These are phyloP conservation scores for Crepidodera aurea DNA, from an alignment of 2,888 invertebrate genomes.

Conservation along the genomic window DNA sequence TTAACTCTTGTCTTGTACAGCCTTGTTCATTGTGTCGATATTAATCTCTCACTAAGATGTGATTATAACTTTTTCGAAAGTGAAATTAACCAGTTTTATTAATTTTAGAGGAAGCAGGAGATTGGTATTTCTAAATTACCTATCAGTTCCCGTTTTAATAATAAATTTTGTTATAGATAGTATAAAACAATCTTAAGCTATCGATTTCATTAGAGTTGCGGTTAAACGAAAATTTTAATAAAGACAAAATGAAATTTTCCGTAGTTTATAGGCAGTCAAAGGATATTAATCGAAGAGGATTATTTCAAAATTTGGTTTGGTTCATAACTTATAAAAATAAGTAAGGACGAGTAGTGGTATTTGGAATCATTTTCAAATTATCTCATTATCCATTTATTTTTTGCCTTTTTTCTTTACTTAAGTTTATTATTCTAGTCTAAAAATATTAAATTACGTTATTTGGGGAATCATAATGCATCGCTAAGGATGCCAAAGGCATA, in stretches of 20 bases:
- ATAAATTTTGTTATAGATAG: slow-evolving; percentile 6
- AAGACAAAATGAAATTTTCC: slow-evolving; percentile 6
- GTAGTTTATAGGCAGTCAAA: not conserved
- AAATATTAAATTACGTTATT: no score
- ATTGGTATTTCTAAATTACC: slow-evolving; percentile 3
- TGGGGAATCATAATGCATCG: no score
- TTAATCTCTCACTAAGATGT: not conserved
- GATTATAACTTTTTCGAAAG: slow-evolving; percentile 10
- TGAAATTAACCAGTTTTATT: slow-evolving; percentile 13
- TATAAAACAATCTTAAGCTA: slow-evolving; percentile 2
- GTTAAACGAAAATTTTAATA: slow-evolving; percentile 6
- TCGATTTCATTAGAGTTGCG: slow-evolving; percentile 5
- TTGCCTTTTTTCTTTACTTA: no score
- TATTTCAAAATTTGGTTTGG: no score
- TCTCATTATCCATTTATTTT: no score
- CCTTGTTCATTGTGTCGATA: slow-evolving; percentile 3
- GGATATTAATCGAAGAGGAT: not conserved
- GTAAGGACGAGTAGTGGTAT: no score
- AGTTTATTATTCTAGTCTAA: no score
- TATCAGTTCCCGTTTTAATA: slow-evolving; percentile 11
- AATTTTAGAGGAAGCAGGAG: slow-evolving; percentile 3
- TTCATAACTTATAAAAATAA: no score
- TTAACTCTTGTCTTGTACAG: not conserved
- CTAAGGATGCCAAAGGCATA: no score
- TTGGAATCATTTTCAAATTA: no score